phyloP scores from a whole-genome alignment of 1,140 invertebrate species.

The Hylaeus volcanicus region DNA sequence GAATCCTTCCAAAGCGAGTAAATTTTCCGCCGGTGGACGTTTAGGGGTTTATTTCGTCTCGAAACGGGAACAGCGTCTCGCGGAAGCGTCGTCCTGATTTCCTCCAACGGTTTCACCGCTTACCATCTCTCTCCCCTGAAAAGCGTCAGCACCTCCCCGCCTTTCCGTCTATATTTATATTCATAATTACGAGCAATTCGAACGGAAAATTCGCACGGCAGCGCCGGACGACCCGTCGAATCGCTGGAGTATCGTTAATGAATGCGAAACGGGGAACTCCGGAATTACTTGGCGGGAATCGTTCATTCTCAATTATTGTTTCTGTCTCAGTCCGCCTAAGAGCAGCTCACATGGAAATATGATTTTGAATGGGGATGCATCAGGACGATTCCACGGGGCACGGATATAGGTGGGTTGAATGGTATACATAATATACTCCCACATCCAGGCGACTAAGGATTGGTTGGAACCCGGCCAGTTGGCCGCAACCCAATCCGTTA shows the following conservation, averaged over 20 bases:
- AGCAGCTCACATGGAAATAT: constrained; percentile 59
- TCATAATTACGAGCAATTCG: constrained; percentile 23
- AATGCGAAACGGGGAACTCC: neutral
- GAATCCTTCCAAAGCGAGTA: neutral
- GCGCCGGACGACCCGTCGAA: neutral
- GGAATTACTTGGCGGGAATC: neutral
- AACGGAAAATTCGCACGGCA: constrained; percentile 2
- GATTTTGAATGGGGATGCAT: constrained; percentile 72
- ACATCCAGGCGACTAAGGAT: constrained; percentile 75
- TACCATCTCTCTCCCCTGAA: too few relatives aligned
- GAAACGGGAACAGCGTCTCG: neutral
- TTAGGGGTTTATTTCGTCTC: too few relatives aligned
- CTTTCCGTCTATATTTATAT: neutral
- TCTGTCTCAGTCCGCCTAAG: neutral
- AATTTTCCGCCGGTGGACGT: neutral
- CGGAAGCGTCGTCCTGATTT: neutral
- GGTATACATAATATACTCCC: constrained; percentile 73
- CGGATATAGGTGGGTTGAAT: constrained; percentile 67
- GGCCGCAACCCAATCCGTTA: constrained; percentile 79
- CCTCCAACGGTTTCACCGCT: neutral
- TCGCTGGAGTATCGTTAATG: constrained; percentile 27
- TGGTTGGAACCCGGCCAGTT: constrained; percentile 79
- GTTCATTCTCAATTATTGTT: constrained; percentile 36
- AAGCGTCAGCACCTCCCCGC: neutral
- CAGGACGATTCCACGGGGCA: constrained; percentile 64